phyloP scores from a whole-genome alignment of 53 echinoderm and acorn worm genomes.

The Antedon mediterranea region DNA sequence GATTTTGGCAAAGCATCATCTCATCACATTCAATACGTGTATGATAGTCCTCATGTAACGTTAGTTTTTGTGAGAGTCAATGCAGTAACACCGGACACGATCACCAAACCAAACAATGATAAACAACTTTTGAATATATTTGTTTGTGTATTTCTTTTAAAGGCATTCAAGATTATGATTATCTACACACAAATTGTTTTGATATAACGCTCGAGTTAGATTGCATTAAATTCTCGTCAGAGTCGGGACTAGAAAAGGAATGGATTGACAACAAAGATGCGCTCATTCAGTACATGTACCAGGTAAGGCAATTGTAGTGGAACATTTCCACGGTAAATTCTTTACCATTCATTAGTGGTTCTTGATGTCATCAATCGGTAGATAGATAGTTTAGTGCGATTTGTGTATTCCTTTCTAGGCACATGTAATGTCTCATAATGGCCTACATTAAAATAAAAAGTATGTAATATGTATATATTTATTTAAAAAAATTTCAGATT shows the following conservation, averaged over 20 bases:
- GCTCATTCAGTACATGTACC: constrained; percentile 47
- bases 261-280: constrained; percentile 80
- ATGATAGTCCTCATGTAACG: too few species aligned
- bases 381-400: too few species aligned
- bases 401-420: too few species aligned
- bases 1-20: too few species aligned
- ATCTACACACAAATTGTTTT: constrained; percentile 84
- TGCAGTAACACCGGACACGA: too few species aligned
- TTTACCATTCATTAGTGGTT: neutral
- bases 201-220: constrained; percentile 91
- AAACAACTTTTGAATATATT: neutral
- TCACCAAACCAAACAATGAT: too few species aligned
- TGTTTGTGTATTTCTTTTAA: neutral
- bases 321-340: neutral
- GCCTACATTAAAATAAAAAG: neutral
- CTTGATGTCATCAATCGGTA: too few species aligned
- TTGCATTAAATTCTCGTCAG: constrained; percentile 64
- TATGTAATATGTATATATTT: too few species aligned
- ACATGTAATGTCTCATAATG: too few species aligned
- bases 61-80: too few species aligned
- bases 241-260: constrained; percentile 28
- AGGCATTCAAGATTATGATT: constrained; percentile 98
- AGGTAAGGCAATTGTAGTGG: constrained; percentile 21
- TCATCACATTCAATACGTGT: too few species aligned
- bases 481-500: too few species aligned